Evolutionary conservation across 2,797 vertebrate species (phyloP).

Genomic region (Sebastes umbrosus): DNA sequence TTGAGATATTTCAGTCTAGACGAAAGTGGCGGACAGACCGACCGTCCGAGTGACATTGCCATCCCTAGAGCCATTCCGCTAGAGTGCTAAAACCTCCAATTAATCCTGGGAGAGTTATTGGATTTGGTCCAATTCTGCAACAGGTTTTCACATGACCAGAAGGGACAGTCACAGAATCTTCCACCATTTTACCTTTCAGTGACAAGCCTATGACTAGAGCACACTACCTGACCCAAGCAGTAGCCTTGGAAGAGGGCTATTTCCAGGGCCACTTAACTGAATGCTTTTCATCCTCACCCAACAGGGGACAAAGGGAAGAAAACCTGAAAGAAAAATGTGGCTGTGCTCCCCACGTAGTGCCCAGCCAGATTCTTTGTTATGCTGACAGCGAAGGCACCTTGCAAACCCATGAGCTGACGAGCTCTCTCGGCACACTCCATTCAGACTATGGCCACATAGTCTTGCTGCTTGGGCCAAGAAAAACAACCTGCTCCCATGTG

Average conservation of each 20-base stretch:
- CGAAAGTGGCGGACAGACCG: not conserved
- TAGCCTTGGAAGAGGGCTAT: not conserved
- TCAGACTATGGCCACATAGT: not conserved
- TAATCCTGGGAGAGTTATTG: not conserved
- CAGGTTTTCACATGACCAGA: not conserved
- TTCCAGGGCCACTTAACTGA: not conserved
- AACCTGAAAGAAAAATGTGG: constrained; percentile 7
- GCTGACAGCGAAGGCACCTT: constrained; percentile 17
- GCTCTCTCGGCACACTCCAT: constrained; percentile 8
- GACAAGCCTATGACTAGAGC: not conserved
- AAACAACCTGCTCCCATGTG: not conserved
- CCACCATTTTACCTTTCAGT: not conserved
- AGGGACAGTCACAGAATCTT: not conserved
- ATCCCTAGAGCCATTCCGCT: not conserved
- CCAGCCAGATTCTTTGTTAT: constrained; percentile 19
- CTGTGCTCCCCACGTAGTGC: not conserved
- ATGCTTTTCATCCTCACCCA: constrained; percentile 5
- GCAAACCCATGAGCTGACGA: constrained; percentile 10
- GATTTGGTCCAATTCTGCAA: not conserved
- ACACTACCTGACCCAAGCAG: not conserved
- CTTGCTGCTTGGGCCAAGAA: not conserved
- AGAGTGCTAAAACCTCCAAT: not conserved
- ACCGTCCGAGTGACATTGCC: not conserved
- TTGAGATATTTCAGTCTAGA: not conserved
- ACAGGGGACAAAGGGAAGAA: not conserved